Conservation (phyloP, 1,140 invertebrate genomes). For the Drosophila lacertosa region DNA sequence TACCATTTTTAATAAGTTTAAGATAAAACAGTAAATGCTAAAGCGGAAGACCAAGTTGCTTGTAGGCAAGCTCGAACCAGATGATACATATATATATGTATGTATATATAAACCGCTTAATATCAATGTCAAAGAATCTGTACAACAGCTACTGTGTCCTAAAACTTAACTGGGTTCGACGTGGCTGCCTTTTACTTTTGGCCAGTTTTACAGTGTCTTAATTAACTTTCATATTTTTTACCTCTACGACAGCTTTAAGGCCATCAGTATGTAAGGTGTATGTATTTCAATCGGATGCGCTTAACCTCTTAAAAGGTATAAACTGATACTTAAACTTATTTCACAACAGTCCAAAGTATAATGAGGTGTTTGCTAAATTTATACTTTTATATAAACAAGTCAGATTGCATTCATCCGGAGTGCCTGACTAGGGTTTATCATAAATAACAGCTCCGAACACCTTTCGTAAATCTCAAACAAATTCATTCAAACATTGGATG, state of each 20-base stretch:
- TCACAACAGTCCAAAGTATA: background rate
- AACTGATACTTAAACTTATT: background rate
- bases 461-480: too few relatives aligned
- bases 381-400: too few relatives aligned
- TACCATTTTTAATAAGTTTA: too few relatives aligned
- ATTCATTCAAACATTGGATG: too few relatives aligned
- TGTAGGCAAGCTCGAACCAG: slow-evolving; percentile 64
- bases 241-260: slow-evolving; percentile 25
- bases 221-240: slow-evolving; percentile 57
- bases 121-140: slow-evolving; percentile 28
- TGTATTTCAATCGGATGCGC: slow-evolving; percentile 5
- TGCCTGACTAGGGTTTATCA: too few relatives aligned
- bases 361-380: too few relatives aligned
- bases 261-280: slow-evolving; percentile 9
- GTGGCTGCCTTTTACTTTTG: slow-evolving; percentile 58
- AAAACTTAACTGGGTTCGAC: slow-evolving; percentile 5
- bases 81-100: slow-evolving; percentile 28
- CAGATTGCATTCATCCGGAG: too few relatives aligned
- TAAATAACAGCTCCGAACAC: too few relatives aligned
- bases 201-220: slow-evolving; percentile 46
- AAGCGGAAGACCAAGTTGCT: slow-evolving; percentile 13
- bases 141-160: slow-evolving; percentile 11
- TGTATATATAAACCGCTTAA: slow-evolving; percentile 11
- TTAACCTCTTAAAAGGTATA: slow-evolving; percentile 3
- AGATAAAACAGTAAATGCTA: background rate